Evolutionary conservation across 2,888 invertebrate genomes (phyloP).

Genomic region (Acrocyrtus sp.): DNA sequence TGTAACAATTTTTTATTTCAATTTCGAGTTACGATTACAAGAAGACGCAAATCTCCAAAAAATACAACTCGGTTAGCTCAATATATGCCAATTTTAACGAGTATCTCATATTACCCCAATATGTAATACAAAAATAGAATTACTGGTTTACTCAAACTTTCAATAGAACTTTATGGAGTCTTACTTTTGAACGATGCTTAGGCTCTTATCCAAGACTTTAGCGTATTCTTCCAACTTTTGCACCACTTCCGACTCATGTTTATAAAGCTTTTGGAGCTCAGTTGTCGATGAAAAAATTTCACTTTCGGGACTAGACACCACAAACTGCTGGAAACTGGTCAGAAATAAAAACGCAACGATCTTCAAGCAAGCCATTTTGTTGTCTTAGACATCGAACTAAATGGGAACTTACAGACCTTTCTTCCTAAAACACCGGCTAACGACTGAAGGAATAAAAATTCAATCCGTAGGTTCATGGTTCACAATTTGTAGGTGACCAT

Average conservation of each 20-base stretch:
- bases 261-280: constrained; percentile 61
- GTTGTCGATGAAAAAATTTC: constrained; percentile 63
- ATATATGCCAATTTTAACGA: no score
- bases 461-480: no score
- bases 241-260: constrained; percentile 60
- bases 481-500: no score
- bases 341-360: no score
- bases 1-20: constrained; percentile 5
- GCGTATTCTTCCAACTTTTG: constrained; percentile 59
- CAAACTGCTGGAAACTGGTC: constrained; percentile 14
- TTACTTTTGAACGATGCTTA: constrained; percentile 61
- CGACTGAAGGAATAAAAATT: no score
- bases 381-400: not conserved
- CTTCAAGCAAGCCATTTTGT: not conserved
- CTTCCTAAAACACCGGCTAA: no score
- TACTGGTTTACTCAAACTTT: not conserved
- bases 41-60: no score
- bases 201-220: constrained; percentile 54
- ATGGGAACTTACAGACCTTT: not conserved
- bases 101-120: not conserved
- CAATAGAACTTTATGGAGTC: no score
- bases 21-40: no score
- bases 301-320: constrained; percentile 51
- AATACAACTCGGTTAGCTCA: no score
- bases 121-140: not conserved